Evolutionary conservation across 2,113 vertebrate species (phyloP).

Genomic region (Gambusia affinis): DNA sequence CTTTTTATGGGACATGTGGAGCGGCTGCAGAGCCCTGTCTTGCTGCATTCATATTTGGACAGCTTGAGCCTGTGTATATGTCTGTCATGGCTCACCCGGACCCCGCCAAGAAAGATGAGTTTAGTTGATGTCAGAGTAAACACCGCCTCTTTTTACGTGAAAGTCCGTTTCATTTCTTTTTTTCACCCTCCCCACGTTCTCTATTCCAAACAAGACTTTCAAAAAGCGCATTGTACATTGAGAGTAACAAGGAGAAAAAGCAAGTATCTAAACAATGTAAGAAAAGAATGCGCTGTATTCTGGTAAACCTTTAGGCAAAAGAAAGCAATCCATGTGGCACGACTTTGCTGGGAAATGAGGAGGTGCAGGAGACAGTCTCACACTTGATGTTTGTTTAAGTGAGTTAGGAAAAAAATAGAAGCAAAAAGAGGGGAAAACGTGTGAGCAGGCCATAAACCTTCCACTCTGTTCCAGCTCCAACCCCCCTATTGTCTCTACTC

Average conservation of each 20-base stretch:
- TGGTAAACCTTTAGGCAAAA: conserved; percentile 6
- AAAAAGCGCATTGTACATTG: conserved; percentile 17
- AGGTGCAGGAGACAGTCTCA: conserved; percentile 16
- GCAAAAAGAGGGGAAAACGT: conserved; percentile 33
- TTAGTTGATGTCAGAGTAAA: conserved; percentile 71
- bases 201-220: conserved; percentile 33
- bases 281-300: conserved; percentile 6
- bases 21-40: conserved; percentile 60
- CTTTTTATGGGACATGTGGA: conserved; percentile 74
- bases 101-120: conserved; percentile 76
- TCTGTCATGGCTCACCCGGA: conserved; percentile 76
- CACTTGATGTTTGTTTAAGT: conserved; percentile 57
- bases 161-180: conserved; percentile 44
- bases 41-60: conserved; percentile 76
- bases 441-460: conserved; percentile 63
- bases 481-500: conserved; percentile 57
- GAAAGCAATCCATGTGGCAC: neutral
- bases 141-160: conserved; percentile 47
- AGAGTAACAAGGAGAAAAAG: conserved; percentile 4
- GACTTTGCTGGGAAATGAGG: conserved; percentile 15
- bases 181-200: neutral
- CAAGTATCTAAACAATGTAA: conserved; percentile 16
- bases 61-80: conserved; percentile 81
- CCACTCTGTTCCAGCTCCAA: conserved; percentile 59
- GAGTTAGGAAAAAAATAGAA: conserved; percentile 45